phyloP scores from a whole-genome alignment of 2,888 invertebrate genomes.

The Dryococelus australis region DNA sequence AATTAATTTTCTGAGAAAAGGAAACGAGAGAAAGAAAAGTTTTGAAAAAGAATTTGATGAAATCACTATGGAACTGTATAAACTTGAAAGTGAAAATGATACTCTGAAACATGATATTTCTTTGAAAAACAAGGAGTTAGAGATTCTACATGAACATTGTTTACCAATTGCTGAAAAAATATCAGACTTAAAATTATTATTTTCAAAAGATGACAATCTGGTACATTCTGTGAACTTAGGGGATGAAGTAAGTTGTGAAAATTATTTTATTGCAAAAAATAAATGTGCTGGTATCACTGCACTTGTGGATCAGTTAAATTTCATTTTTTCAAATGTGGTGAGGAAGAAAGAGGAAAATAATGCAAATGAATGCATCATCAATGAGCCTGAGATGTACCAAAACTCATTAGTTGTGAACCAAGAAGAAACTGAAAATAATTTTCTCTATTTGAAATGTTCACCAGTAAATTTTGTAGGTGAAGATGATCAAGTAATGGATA shows the following conservation, averaged over 20 bases:
- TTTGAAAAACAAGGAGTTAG: neutral
- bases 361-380: neutral
- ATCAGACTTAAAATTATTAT: neutral
- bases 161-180: neutral
- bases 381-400: neutral
- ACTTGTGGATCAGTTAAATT: neutral
- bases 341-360: neutral
- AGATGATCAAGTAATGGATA: too few species aligned
- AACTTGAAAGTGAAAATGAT: neutral
- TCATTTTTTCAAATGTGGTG: neutral
- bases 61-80: neutral
- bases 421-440: neutral
- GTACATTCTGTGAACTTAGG: neutral
- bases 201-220: neutral
- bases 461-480: too few species aligned
- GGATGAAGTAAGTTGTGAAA: neutral
- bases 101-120: neutral
- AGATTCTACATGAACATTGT: neutral
- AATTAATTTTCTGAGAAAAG: neutral
- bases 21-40: neutral
- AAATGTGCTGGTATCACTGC: neutral
- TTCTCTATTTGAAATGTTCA: too few species aligned
- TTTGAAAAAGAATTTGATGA: slow-evolving; percentile 4
- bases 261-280: neutral
- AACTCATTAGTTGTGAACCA: neutral